Evolutionary conservation across 1,140 invertebrate genomes (phyloP).

Genomic region (Colletes latitarsis): DNA sequence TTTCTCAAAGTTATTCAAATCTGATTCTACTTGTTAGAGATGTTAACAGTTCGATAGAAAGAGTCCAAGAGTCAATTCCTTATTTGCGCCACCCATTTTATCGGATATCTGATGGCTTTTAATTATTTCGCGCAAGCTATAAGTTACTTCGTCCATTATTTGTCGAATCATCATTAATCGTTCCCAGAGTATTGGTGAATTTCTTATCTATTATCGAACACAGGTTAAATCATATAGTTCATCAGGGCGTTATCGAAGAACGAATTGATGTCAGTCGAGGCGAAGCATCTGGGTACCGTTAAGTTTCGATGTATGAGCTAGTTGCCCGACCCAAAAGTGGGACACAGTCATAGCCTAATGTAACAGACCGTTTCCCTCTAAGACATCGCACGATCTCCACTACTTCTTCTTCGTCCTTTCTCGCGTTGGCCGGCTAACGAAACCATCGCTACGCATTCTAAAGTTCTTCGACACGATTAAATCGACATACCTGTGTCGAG

Average conservation of each 20-base stretch:
- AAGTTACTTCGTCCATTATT: not conserved
- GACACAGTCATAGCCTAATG: conserved; percentile 77
- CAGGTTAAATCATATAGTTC: conserved; percentile 14
- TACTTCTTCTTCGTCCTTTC: conserved; percentile 30
- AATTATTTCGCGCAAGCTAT: not conserved
- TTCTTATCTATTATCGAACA: conserved; percentile 6
- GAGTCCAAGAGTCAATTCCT: too few species aligned
- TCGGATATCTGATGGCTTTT: too few species aligned
- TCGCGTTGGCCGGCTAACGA: conserved; percentile 22
- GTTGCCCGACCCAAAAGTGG: conserved; percentile 74
- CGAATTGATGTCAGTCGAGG: conserved; percentile 75
- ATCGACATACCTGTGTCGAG: conserved; percentile 47
- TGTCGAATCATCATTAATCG: not conserved
- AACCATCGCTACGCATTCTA: conserved; percentile 54
- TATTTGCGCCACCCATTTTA: too few species aligned
- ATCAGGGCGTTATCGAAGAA: conserved; percentile 54
- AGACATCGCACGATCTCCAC: conserved; percentile 59
- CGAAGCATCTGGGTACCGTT: conserved; percentile 77
- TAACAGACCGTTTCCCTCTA: conserved; percentile 70
- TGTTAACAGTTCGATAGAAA: too few species aligned
- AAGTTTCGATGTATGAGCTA: conserved; percentile 77
- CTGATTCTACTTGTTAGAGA: too few species aligned
- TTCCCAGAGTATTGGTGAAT: not conserved
- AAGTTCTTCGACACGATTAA: conserved; percentile 42
- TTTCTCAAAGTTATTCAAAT: too few species aligned